Conservation (phyloP, 92 coral and sea anemone species). For the Ricordea florida region DNA sequence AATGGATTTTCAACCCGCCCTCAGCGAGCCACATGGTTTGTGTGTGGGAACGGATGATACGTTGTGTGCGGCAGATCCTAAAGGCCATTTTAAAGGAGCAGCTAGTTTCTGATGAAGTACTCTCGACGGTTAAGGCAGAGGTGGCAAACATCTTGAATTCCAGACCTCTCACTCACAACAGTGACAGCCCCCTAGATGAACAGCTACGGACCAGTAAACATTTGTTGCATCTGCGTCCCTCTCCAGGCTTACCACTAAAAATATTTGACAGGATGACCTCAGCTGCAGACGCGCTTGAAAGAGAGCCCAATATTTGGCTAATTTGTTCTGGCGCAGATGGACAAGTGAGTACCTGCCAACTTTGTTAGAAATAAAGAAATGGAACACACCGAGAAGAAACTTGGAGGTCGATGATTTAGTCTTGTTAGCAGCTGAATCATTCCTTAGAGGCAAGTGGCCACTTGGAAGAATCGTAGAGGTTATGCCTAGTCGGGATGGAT, state of each 20-base stretch:
- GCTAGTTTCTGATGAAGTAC: slow-evolving; percentile 45
- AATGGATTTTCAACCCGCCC: slow-evolving; percentile 46
- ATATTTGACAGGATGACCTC: slow-evolving; percentile 31
- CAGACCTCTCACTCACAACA: slow-evolving; percentile 50
- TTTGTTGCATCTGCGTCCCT: slow-evolving; percentile 57
- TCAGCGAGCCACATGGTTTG: slow-evolving; percentile 46
- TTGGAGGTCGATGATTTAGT: slow-evolving; percentile 47
- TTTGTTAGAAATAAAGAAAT: slow-evolving; percentile 15
- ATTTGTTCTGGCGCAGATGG: slow-evolving; percentile 38
- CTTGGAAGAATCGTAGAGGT: slow-evolving; percentile 31
- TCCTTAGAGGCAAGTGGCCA: slow-evolving; percentile 50
- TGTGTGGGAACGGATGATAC: slow-evolving; percentile 46
- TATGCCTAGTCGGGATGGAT: slow-evolving; percentile 37
- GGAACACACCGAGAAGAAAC: slow-evolving; percentile 23
- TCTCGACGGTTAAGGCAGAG: slow-evolving; percentile 57
- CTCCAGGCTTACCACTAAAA: slow-evolving; percentile 43
- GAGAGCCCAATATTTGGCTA: slow-evolving; percentile 17
- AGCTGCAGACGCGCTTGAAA: slow-evolving; percentile 30
- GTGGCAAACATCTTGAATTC: slow-evolving; percentile 48
- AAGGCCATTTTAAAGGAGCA: slow-evolving; percentile 47
- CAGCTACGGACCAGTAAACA: slow-evolving; percentile 57
- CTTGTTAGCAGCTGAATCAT: slow-evolving; percentile 42
- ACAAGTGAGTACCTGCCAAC: slow-evolving; percentile 32
- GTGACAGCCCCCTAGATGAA: slow-evolving; percentile 44
- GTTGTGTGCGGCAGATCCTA: slow-evolving; percentile 37